A percentile compares a stretch with the other conserved stretches of the same genome.
Evolutionary conservation across 2,797 vertebrate species (phyloP).

Genomic region (Lacerta bilineata): DNA sequence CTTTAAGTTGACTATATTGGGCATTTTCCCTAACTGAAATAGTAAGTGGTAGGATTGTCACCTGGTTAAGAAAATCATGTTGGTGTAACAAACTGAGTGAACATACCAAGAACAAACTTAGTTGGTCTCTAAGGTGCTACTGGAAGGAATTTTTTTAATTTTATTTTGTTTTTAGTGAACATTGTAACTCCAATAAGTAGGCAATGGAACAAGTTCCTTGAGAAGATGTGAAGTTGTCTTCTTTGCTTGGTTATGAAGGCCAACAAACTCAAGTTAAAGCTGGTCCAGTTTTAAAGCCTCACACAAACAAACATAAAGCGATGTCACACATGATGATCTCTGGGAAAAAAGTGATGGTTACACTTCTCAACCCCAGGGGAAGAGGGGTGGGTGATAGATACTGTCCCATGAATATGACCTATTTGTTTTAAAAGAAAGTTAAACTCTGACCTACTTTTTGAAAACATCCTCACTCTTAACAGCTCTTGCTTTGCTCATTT

Average conservation of each 20-base stretch:
- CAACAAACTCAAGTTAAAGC: not conserved
- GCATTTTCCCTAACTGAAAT: not conserved
- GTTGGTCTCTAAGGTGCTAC: too few relatives aligned
- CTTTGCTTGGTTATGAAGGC: not conserved
- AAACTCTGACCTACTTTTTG: not conserved
- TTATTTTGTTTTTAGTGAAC: too few relatives aligned
- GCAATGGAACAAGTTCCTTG: not conserved
- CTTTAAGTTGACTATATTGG: not conserved
- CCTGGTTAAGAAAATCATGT: not conserved
- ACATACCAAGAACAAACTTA: too few relatives aligned
- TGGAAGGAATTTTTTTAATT: too few relatives aligned
- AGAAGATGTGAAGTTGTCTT: not conserved
- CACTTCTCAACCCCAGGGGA: not conserved
- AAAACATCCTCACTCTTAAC: conserved; percentile 4
- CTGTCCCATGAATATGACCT: not conserved
- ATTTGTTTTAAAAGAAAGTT: not conserved
- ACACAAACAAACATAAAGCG: not conserved
- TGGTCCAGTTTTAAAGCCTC: not conserved
- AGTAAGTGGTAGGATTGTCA: not conserved
- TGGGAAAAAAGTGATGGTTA: too few relatives aligned
- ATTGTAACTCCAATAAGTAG: not conserved
- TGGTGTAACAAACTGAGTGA: too few relatives aligned
- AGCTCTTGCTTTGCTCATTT: conserved; percentile 18
- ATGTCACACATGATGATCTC: not conserved
- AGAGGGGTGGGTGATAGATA: not conserved